phyloP scores from a whole-genome alignment of 2,113 vertebrate species.

The Ammodramus savannarum region DNA sequence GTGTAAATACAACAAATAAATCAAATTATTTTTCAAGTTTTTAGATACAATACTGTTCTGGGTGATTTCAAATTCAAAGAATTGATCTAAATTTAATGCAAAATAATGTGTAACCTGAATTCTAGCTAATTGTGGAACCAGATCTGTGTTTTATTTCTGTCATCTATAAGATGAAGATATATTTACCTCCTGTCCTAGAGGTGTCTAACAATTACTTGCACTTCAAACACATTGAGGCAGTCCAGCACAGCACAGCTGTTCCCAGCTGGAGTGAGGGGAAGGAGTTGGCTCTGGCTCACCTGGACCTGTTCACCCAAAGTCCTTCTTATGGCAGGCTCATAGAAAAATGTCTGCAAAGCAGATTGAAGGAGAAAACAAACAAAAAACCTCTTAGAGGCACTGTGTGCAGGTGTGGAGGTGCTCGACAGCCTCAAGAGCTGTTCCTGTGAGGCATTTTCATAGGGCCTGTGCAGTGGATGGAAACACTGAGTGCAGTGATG shows the following conservation, averaged over 20 bases:
- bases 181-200: background rate
- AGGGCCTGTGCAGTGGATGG: accelerated
- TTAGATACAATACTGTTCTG: slow-evolving; percentile 3
- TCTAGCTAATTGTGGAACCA: background rate
- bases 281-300: background rate
- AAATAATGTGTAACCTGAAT: background rate
- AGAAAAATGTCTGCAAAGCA: background rate
- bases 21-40: slow-evolving; percentile 3
- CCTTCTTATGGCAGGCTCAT: accelerated
- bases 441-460: background rate
- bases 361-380: background rate
- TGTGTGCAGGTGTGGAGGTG: background rate
- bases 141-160: background rate
- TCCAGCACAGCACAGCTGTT: background rate
- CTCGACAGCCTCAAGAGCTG: background rate
- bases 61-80: background rate
- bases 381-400: background rate
- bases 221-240: background rate
- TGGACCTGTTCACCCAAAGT: background rate
- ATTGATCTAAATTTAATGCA: background rate
- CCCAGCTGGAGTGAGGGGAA: background rate
- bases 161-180: background rate
- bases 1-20: slow-evolving; percentile 54
- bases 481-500: accelerated
- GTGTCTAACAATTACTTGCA: background rate